Percentiles rank a stretch among this genome's conserved stretches.
phyloP scores from a whole-genome alignment of 1,140 invertebrate genomes.

The Pseudomyrmex gracilis region DNA sequence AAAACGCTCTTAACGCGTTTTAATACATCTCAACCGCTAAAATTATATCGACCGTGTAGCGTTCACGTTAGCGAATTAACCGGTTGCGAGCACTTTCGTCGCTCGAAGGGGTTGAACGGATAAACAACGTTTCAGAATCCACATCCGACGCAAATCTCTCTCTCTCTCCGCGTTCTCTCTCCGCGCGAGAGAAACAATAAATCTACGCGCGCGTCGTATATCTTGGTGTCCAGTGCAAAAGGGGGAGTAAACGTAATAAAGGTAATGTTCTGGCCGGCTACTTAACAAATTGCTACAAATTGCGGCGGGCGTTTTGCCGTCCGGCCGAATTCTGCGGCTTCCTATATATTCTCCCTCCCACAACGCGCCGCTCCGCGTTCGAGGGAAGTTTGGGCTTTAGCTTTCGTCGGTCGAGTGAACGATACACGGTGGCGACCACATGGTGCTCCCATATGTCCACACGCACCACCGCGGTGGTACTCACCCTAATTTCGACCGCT shows the following conservation, averaged over 20 bases:
- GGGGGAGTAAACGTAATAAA: slow-evolving; percentile 82
- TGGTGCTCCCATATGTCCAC: slow-evolving; percentile 81
- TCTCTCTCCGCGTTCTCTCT: slow-evolving; percentile 18
- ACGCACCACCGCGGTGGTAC: slow-evolving; percentile 48
- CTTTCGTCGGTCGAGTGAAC: slow-evolving; percentile 58
- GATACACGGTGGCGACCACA: slow-evolving; percentile 76
- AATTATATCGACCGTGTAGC: too few species aligned
- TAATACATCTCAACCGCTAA: too few species aligned
- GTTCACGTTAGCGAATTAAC: neutral
- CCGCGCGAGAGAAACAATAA: slow-evolving; percentile 75
- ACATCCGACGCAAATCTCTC: neutral
- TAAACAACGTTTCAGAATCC: slow-evolving; percentile 43
- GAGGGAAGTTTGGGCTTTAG: slow-evolving; percentile 36
- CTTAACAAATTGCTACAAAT: slow-evolving; percentile 87
- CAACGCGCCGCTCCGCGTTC: slow-evolving; percentile 17
- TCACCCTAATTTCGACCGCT: slow-evolving; percentile 74
- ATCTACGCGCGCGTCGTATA: slow-evolving; percentile 81
- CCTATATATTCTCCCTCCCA: slow-evolving; percentile 39
- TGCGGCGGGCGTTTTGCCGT: slow-evolving; percentile 83
- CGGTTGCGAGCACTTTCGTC: neutral
- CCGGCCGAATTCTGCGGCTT: slow-evolving; percentile 64
- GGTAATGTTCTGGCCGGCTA: slow-evolving; percentile 85
- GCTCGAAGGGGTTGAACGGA: slow-evolving; percentile 23
- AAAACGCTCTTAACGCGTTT: too few species aligned
- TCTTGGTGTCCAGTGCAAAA: slow-evolving; percentile 74